Evolutionary conservation across 2,888 invertebrate species (phyloP), one percentile per base, ranked within the genome.

Genomic region (Philereme transversata): DNA sequence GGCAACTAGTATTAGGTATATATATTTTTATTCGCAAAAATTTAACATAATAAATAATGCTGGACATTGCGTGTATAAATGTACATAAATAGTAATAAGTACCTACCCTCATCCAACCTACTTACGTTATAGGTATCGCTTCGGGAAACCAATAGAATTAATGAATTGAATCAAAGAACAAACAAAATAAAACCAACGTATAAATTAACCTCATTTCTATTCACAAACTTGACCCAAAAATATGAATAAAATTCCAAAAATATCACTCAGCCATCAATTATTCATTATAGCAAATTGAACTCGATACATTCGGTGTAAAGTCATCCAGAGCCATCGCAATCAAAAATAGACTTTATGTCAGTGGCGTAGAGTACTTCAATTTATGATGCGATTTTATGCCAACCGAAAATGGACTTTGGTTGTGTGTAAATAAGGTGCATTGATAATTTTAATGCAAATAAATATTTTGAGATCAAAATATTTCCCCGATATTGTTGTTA

Each of bases 391-490:
- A 22, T 46, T 6, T 10, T 41, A 5, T 9, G 51, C 8, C 43
- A 44, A 53, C 11, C 44, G 7, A 54, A 54, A 49, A 50, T 45
- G 33, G 4, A 55, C 51, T 60, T 36, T 47, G 43, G 11, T 8
- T 0, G 5, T 7, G 5, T 11, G 7, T 45, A 4, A 4, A 55
- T 55, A 60, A 47, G 51, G 46, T 38, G 43, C 5, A 9, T 22
- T 8, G 6, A 46, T 50, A 40, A 36, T 53, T 54, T 50, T n/a
- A 22, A 40, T 35, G 40, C 8, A 47, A 53, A 56, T 68, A 63
- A 65, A 65, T 68, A 63, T 58, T 62, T 38, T n/a, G 51, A 51
- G 59, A 58, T 47, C 51, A 60, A 62, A 60, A 65, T 57, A 50
- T 44, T 63, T 67, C 58, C 64, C 54, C 45, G 57, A 63, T 65